These are phyloP conservation scores for Sorex fumeus DNA, from an alignment of 2,113 vertebrate species.

Conservation along the genomic window DNA sequence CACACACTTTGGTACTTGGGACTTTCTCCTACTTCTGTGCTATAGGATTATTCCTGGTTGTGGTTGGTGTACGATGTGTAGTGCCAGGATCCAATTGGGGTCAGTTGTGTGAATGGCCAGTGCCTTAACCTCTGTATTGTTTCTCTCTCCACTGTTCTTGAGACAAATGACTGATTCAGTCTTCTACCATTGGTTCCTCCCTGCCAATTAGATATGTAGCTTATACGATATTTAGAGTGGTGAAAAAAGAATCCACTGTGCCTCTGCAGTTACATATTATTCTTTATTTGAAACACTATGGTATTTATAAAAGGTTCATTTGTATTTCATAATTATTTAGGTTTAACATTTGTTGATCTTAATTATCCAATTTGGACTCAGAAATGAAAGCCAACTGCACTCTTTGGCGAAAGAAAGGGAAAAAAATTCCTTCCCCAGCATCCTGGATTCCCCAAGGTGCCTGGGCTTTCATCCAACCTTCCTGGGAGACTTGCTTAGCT, in stretches of 20 bases:
- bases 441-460: constrained; percentile 65
- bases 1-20: too few relatives aligned
- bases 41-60: too few relatives aligned
- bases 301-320: constrained; percentile 24
- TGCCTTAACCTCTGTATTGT: too few relatives aligned
- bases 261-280: background rate
- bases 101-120: too few relatives aligned
- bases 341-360: constrained; percentile 48
- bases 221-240: background rate
- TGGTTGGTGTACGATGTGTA: too few relatives aligned
- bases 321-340: constrained; percentile 60
- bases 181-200: background rate
- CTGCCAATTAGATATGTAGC: background rate
- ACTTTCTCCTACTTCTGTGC: too few relatives aligned
- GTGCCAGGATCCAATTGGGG: too few relatives aligned
- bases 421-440: background rate
- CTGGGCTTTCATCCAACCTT: constrained; percentile 69
- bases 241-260: background rate
- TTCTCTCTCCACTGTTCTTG: background rate
- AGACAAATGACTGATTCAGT: background rate
- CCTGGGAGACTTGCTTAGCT: background rate
- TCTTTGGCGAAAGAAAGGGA: constrained; percentile 1
- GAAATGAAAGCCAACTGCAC: constrained; percentile 43
- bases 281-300: background rate
- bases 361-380: constrained; percentile 37